Evolutionary conservation across 2,113 vertebrate species (phyloP), one percentile per base, ranked within the genome.

Genomic region (Sterna hirundo): DNA sequence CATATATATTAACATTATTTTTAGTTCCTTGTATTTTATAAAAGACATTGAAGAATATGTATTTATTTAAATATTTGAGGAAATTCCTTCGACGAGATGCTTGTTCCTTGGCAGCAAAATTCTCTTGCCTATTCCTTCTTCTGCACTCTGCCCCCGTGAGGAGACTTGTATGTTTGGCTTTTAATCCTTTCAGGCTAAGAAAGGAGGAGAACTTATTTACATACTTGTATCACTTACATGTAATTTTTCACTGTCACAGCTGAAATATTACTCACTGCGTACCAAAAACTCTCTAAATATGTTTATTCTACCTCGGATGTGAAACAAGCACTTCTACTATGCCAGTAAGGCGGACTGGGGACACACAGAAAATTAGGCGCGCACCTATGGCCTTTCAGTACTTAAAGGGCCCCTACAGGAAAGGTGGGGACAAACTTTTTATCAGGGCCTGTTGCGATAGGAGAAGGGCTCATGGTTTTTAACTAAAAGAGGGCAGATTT

Each of bases 331-430:
- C 38, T 81, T 82, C 7, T 30, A 26, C 49, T 46, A 1, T 12
- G n/a, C 36, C 17, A 19, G 38, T 23, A 29, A 36, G n/a, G 32
- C 7, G 10, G 49, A 46, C 64, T 62, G 36, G 55, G 75, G 46
- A 27, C 1, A 0, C 3, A 5, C 0, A 5, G 27, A 16, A 84
- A 49, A 51, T 57, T 3, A 4, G 5, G 30, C 26, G 36, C 1
- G 3, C 46, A 49, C 0, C 1, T 21, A 44, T 11, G 20, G 40
- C 42, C 20, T 66, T 46, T 44, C 64, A 66, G 64, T 44, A 22
- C 40, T 44, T 46, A 66, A 66, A 32, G 19, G 20, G 29, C 20
- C 10, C 29, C 20, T 66, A 32, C 19, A 22, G 40, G 64, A 32
- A 44, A 46, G 19, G 11, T 15, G 27, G 13, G 40, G 64, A 46